A percentile compares a stretch with the other conserved stretches of the same genome.
These are phyloP conservation scores for Salvator merianae DNA, from an alignment of 2,113 vertebrate genomes.

Conservation along the genomic window DNA sequence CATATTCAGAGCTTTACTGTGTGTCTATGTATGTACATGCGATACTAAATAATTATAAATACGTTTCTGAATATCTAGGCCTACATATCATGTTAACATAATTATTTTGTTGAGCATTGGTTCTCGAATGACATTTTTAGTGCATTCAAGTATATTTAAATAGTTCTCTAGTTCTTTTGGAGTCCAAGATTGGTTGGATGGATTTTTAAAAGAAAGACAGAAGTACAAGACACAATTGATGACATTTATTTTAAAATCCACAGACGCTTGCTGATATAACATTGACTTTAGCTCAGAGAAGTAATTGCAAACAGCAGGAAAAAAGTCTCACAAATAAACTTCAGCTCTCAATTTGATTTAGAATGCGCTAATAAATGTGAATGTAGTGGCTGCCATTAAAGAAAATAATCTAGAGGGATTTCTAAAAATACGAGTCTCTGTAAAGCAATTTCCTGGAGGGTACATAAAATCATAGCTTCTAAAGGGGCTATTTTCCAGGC, in stretches of 20 bases:
- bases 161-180: neutral
- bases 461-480: neutral
- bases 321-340: constrained; percentile 23
- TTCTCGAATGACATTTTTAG: neutral
- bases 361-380: constrained; percentile 42
- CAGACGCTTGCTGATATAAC: constrained; percentile 19
- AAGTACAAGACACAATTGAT: constrained; percentile 21
- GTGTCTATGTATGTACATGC: neutral
- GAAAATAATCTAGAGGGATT: constrained; percentile 36
- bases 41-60: neutral
- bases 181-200: neutral
- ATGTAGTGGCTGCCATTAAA: constrained; percentile 32
- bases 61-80: neutral
- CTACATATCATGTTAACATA: neutral
- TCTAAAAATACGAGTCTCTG: constrained; percentile 27
- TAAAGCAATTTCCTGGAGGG: constrained; percentile 23
- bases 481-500: neutral
- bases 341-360: constrained; percentile 39
- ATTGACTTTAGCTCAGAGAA: constrained; percentile 48
- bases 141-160: neutral
- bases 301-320: constrained; percentile 47
- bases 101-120: neutral
- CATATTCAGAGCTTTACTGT: too few species aligned
- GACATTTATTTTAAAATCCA: constrained; percentile 49
- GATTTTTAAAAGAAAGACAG: constrained; percentile 18